Conservation (phyloP, 2,797 vertebrate genomes). For the Tapirus indicus region DNA sequence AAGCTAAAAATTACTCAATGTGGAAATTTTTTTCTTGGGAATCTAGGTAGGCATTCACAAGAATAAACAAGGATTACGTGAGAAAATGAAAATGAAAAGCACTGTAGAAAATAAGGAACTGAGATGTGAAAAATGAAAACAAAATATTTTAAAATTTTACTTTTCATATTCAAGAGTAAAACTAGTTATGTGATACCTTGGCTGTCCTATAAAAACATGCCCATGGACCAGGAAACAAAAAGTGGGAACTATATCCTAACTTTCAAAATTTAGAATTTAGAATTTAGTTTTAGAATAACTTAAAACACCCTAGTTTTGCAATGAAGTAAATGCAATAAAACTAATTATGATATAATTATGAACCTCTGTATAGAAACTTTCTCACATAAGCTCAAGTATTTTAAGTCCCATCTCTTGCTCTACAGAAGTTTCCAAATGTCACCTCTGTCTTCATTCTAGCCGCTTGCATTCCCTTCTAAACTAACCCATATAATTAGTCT, state of each 20-base stretch:
- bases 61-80: not conserved
- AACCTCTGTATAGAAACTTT: not conserved
- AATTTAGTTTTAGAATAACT: not conserved
- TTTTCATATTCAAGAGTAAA: constrained; percentile 52
- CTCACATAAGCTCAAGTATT: constrained; percentile 48
- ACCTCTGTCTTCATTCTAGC: constrained; percentile 16
- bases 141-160: constrained; percentile 30
- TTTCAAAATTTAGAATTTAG: constrained; percentile 1
- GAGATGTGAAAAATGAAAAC: constrained; percentile 10
- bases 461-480: not conserved
- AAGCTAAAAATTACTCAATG: constrained; percentile 10
- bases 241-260: not conserved
- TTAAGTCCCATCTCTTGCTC: not conserved
- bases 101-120: not conserved
- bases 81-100: not conserved
- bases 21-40: not conserved
- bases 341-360: not conserved
- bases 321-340: not conserved
- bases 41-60: not conserved
- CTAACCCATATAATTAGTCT: not conserved
- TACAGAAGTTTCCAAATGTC: constrained; percentile 17
- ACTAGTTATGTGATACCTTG: not conserved
- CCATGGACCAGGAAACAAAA: not conserved
- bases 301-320: not conserved
- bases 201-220: not conserved